phyloP scores from a whole-genome alignment of 2,888 invertebrate genomes.

The Melieria crassipennis region DNA sequence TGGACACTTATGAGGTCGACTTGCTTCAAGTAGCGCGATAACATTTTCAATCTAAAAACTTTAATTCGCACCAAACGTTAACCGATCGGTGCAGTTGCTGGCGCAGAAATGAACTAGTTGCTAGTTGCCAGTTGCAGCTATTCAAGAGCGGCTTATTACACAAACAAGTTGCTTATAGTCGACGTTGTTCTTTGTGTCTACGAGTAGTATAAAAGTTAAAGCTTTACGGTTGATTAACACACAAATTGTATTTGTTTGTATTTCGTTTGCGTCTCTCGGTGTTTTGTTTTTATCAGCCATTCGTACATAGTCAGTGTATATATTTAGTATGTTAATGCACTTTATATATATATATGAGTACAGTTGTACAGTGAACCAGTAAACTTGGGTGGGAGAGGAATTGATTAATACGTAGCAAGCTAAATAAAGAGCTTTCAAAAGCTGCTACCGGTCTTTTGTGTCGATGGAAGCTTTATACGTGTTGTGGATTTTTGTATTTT shows the following conservation, averaged over 20 bases:
- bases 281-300: neutral
- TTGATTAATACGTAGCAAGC: too few relatives aligned
- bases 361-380: too few relatives aligned
- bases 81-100: neutral
- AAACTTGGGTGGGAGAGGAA: too few relatives aligned
- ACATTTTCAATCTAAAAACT: slow-evolving; percentile 10
- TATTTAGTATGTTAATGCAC: too few relatives aligned
- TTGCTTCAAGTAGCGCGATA: slow-evolving; percentile 8
- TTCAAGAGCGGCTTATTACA: neutral
- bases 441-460: too few relatives aligned
- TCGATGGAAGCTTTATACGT: too few relatives aligned
- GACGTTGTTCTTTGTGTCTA: neutral
- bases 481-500: too few relatives aligned
- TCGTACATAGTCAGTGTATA: neutral
- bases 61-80: neutral
- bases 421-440: too few relatives aligned
- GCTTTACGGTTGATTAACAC: neutral
- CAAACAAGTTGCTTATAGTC: neutral
- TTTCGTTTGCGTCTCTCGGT: neutral
- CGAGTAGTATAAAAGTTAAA: neutral
- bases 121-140: neutral
- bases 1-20: neutral
- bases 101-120: too few relatives aligned
- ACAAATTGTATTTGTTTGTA: neutral
- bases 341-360: too few relatives aligned